Evolutionary conservation across 1,140 invertebrate genomes (phyloP).

Genomic region (Nixonia krombeini): DNA sequence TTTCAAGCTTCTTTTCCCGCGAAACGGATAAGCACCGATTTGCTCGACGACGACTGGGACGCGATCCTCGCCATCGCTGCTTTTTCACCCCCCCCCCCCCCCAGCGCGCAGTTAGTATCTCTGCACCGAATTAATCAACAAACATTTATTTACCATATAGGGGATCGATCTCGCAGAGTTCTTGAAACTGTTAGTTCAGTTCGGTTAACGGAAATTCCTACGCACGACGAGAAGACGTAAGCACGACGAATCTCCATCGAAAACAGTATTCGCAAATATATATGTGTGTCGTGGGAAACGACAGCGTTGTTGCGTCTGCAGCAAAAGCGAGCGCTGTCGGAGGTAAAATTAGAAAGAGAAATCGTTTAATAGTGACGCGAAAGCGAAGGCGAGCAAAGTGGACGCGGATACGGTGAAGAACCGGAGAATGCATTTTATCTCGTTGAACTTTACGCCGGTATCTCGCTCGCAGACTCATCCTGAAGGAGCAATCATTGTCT

Average conservation of each 20-base stretch:
- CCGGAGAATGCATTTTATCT: constrained; percentile 34
- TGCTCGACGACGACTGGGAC: no score
- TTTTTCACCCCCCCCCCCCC: no score
- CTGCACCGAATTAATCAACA: constrained; percentile 5
- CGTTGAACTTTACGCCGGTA: constrained; percentile 31
- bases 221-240: no score
- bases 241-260: no score
- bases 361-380: no score
- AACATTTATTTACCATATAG: constrained; percentile 14
- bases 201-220: no score
- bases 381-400: constrained; percentile 8
- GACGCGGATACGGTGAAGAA: constrained; percentile 17
- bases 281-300: no score
- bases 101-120: constrained; percentile 2
- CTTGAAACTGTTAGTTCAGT: no score
- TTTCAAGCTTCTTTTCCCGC: constrained; percentile 29
- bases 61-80: background rate
- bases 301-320: no score
- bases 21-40: constrained; percentile 26
- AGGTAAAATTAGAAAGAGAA: background rate
- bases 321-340: no score
- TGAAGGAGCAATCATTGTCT: constrained; percentile 45
- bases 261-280: no score
- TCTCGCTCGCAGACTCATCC: constrained; percentile 21
- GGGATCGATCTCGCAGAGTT: no score